Evolutionary conservation across 2,797 vertebrate species (phyloP).

Genomic region (Ammospiza maritima): DNA sequence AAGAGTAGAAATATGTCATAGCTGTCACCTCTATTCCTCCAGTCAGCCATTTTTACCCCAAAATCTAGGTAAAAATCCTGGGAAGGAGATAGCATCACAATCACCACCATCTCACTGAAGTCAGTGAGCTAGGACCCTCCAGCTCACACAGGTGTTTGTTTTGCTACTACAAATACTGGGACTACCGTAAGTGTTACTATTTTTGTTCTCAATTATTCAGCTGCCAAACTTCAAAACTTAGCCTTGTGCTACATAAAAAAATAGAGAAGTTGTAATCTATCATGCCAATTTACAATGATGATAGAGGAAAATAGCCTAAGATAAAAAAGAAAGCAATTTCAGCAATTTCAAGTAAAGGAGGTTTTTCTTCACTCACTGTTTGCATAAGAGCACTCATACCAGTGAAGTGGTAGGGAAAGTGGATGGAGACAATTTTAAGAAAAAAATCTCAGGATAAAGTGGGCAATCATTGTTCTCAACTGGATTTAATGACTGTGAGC

Average conservation of each 20-base stretch:
- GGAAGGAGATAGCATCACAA: background rate
- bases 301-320: background rate
- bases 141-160: background rate
- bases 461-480: background rate
- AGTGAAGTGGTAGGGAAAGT: background rate
- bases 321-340: background rate
- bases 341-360: background rate
- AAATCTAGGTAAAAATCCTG: background rate
- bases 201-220: background rate
- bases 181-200: rapidly evolving
- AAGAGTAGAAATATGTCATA: background rate
- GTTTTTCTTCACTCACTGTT: background rate
- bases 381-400: background rate
- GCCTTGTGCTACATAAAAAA: background rate
- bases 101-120: background rate
- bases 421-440: background rate
- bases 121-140: background rate
- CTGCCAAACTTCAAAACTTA: background rate
- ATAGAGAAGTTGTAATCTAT: background rate
- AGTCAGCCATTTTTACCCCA: background rate
- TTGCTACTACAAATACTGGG: background rate
- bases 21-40: background rate
- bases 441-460: background rate
- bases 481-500: background rate
- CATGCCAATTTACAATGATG: background rate